phyloP scores from a whole-genome alignment of 2,888 invertebrate species.

The Stegana nigrithorax region DNA sequence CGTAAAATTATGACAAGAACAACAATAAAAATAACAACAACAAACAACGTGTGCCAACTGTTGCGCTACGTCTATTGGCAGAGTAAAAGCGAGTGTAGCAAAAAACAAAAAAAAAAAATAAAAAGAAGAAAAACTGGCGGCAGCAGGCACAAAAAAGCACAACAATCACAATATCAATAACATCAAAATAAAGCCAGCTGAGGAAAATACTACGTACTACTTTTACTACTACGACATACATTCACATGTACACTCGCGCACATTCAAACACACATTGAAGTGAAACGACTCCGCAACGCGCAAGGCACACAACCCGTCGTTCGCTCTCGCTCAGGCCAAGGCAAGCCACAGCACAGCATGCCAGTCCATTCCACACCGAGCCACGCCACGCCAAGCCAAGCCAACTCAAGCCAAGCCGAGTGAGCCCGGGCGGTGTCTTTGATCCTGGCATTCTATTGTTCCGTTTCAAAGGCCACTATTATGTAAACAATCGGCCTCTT shows the following conservation, averaged over 20 bases:
- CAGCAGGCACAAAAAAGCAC: not conserved
- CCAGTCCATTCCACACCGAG: not conserved
- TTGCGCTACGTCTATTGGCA: too few relatives aligned
- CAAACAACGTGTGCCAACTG: too few relatives aligned
- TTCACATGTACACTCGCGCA: too few relatives aligned
- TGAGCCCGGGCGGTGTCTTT: slow-evolving; percentile 60
- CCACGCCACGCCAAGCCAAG: too few relatives aligned
- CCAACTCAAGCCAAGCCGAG: slow-evolving; percentile 23
- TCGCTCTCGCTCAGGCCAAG: not conserved
- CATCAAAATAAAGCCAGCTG: slow-evolving; percentile 23
- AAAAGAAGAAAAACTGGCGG: slow-evolving; percentile 18
- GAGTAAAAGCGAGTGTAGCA: slow-evolving; percentile 25
- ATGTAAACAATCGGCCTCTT: slow-evolving; percentile 77
- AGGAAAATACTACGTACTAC: slow-evolving; percentile 15
- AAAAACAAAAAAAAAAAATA: slow-evolving; percentile 19
- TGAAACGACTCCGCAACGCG: too few relatives aligned
- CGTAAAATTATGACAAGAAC: too few relatives aligned
- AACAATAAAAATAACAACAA: not conserved
- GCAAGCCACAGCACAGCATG: slow-evolving; percentile 29
- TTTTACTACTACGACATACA: slow-evolving; percentile 8
- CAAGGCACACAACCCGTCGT: too few relatives aligned
- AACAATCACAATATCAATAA: slow-evolving; percentile 15
- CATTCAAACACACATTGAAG: too few relatives aligned
- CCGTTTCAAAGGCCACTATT: slow-evolving; percentile 75
- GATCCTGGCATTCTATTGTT: slow-evolving; percentile 70